Base-by-base conservation (phyloP, 2,113 vertebrate species). In the Hiodon alosoides region DNA sequence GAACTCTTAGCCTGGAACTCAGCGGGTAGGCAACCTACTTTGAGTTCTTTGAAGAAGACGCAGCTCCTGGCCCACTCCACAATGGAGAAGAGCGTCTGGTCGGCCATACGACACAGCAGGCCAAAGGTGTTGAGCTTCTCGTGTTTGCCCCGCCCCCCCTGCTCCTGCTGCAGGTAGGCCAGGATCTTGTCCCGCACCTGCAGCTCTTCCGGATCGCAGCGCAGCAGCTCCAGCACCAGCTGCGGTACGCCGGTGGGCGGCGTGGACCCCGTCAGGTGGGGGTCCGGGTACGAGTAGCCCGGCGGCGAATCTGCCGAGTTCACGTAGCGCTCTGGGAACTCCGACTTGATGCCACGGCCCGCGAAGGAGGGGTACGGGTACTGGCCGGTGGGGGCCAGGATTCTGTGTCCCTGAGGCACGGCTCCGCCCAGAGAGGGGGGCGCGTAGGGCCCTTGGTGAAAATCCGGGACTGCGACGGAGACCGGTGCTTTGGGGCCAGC, bases 11-110 rank as follows among this genome's bases (percentile, higher is more conserved):
- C 6, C 11, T 8, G 55, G 11, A 57, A 11, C 7, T 57, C 55
- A 6, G 7, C 1, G 11, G 55, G 55, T 65, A 1, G 5, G 5
- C 7, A 1, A 5, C 85, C 87, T 84, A 96, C 96, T 94, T 95
- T 92, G 48, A 98, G 90, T 71, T 98, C 94, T 80, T 94, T 95
- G 88, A 98, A 98, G 88, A 95, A 95, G 83, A 94, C 84, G 81
- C 94, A 94, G 67, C 91, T 91, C 68, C 95, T 89, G 0, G 95
- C 96, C 96, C 96, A 98, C 82, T 98, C 95, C 78, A 98, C 95
- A 0, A 95, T 94, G 85, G 91, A 93, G 84, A 96, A 93, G 76
- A 98, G 92, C 5, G 91, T 95, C 91, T 96, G 95, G 82, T 98
- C 95, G 0, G 93, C 94, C 91, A 98, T 92, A 85, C 90, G 89